Base-by-base conservation (phyloP, 2,113 vertebrate species). In the Steatornis caripensis region DNA sequence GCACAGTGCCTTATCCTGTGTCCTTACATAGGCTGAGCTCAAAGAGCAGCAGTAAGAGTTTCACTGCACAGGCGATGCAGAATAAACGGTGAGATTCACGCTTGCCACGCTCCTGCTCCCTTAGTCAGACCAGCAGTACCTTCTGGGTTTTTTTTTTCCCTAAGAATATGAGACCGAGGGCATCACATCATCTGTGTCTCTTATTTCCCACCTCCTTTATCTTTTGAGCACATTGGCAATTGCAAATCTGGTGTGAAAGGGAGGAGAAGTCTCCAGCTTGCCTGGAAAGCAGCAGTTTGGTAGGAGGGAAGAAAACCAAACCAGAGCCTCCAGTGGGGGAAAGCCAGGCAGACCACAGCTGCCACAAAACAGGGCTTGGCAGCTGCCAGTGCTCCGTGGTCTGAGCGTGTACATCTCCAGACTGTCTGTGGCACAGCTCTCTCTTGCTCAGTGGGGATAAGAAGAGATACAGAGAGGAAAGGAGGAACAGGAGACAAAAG, bases 1-100 rank as follows among this genome's bases (percentile, higher is more conserved):
- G 3, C 19, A 39, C 13, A 65, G 24, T 1, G 5, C 10, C 39
- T 71, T 80, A 43, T 29, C 0, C 2, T 37, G 48, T 32, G 27
- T 58, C 34, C 30, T 66, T 58, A 36, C 0, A 0, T 29, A 71
- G 75, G 18, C 22, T 64, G 65, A 78, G 10, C 29, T 71, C 27
- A 37, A 62, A 81, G 39, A 51, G 10, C 3, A 3, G 4, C 5
- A 53, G 17, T 77, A 51, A 41, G 57, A 51, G 27, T 86, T 93
- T 84, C 0, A 0, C 39, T 84, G 71, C 8, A 66, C 16, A 66
- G 60, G 34, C 58, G 69, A 4, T 14, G 12, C 21, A 84, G 79
- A 70, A 53, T 69, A 68, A 87, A 61, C 1, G 1, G 7, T 32
- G 39, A 84, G 15, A 46, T 39, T 24, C 34, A 48, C 0, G 2